phyloP scores from a whole-genome alignment of 2,888 invertebrate species.

The Pyrrhosoma nymphula region DNA sequence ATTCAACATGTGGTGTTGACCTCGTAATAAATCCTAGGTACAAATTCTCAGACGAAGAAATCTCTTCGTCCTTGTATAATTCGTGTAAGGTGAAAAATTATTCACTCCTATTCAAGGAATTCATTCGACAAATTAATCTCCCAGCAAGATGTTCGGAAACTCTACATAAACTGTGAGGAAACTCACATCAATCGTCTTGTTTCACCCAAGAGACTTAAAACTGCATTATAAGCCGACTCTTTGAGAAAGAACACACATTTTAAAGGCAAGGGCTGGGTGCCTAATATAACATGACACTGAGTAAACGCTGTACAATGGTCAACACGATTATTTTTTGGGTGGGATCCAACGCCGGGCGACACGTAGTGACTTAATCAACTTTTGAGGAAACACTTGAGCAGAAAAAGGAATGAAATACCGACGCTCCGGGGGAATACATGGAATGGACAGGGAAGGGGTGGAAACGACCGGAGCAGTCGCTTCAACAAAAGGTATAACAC shows the following conservation, averaged over 20 bases:
- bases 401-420: background rate
- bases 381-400: background rate
- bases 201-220: background rate
- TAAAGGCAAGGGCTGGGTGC: background rate
- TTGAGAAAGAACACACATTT: background rate
- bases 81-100: background rate
- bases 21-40: no score
- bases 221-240: slow-evolving; percentile 47
- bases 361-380: slow-evolving; percentile 33
- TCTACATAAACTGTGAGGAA: background rate
- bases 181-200: background rate
- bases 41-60: no score
- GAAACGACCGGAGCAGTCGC: background rate
- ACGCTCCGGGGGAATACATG: background rate
- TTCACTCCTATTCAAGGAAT: background rate
- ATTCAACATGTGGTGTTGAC: no score
- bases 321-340: slow-evolving; percentile 56
- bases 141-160: background rate
- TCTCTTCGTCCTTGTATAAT: background rate
- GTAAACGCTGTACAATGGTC: slow-evolving; percentile 29
- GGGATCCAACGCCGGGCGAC: background rate
- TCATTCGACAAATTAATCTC: background rate
- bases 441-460: background rate
- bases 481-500: slow-evolving; percentile 22
- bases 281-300: slow-evolving; percentile 61